These are phyloP conservation scores for Labeo calbasu DNA, from an alignment of 2,797 vertebrate species.

Conservation along the genomic window DNA sequence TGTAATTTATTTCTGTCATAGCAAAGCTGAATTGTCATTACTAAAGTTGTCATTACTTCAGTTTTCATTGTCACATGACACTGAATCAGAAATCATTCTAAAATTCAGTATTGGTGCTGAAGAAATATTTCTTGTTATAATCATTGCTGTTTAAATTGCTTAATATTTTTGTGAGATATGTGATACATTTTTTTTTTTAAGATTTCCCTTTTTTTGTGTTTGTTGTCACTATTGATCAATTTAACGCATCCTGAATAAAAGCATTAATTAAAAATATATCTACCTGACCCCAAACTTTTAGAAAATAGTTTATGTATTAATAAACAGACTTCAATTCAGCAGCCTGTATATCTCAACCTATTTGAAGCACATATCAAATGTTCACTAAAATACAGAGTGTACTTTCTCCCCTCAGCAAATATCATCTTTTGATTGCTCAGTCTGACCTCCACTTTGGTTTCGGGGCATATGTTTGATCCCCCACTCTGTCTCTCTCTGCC, in stretches of 20 bases:
- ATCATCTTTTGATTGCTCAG: conserved; percentile 33
- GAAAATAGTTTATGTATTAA: neutral
- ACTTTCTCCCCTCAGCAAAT: conserved; percentile 32
- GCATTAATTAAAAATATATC: neutral
- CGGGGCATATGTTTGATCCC: conserved; percentile 47
- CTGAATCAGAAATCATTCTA: no score
- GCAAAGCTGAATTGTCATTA: no score
- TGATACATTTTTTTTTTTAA: neutral
- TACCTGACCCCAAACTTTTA: neutral
- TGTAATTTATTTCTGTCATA: no score
- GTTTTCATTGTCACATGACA: no score
- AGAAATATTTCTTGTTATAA: no score
- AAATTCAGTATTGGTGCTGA: no score
- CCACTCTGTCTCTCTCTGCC: conserved; percentile 22
- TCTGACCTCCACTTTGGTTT: conserved; percentile 55
- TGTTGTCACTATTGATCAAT: neutral
- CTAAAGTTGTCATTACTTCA: no score
- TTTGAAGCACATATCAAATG: conserved; percentile 43
- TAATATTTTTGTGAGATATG: no score
- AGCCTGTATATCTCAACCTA: conserved; percentile 26
- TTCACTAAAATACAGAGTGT: conserved; percentile 21
- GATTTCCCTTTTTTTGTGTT: neutral
- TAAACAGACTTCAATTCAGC: neutral
- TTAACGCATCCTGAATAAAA: neutral
- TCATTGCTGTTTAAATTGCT: no score